Evolutionary conservation across 2,888 invertebrate species (phyloP).

Genomic region (Acronicta psi): DNA sequence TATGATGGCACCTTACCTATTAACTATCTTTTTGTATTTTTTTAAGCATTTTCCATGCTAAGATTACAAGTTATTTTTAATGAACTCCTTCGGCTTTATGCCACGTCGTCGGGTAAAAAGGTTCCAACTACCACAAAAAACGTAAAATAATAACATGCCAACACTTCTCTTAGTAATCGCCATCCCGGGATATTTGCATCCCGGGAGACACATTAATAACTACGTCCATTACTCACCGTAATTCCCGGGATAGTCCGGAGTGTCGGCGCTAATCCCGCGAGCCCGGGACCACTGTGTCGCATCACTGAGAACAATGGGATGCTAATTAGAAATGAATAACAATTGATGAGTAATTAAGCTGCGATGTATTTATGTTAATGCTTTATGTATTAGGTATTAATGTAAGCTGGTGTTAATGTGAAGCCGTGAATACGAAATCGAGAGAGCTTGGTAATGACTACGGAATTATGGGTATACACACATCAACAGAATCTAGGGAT

Average conservation of each 20-base stretch:
- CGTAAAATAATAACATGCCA: conserved; percentile 31
- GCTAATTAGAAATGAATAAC: conserved; percentile 56
- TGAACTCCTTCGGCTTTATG: too few relatives aligned
- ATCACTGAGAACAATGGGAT: conserved; percentile 61
- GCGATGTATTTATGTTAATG: conserved; percentile 22
- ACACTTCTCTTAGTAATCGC: conserved; percentile 54
- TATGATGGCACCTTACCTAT: too few relatives aligned
- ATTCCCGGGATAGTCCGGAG: conserved; percentile 61
- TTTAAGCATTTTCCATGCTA: too few relatives aligned
- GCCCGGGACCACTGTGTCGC: conserved; percentile 54
- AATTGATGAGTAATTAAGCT: conserved; percentile 52
- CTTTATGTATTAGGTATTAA: conserved; percentile 14
- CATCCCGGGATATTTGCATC: conserved; percentile 46
- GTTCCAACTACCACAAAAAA: conserved; percentile 2
- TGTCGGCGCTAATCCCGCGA: conserved; percentile 63
- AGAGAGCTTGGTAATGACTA: too few relatives aligned
- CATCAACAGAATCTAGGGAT: too few relatives aligned
- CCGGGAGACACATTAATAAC: conserved; percentile 57
- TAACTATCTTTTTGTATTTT: too few relatives aligned
- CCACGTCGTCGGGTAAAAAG: neutral
- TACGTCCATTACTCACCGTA: conserved; percentile 67
- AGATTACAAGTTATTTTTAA: too few relatives aligned
- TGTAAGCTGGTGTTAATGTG: neutral
- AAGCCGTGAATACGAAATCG: neutral
- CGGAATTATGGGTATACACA: too few relatives aligned